Percentiles rank a stretch among this genome's conserved stretches.
These are phyloP conservation scores for Scaptomyza caliginosa DNA, from an alignment of 2,888 invertebrate species.

Conservation along the genomic window DNA sequence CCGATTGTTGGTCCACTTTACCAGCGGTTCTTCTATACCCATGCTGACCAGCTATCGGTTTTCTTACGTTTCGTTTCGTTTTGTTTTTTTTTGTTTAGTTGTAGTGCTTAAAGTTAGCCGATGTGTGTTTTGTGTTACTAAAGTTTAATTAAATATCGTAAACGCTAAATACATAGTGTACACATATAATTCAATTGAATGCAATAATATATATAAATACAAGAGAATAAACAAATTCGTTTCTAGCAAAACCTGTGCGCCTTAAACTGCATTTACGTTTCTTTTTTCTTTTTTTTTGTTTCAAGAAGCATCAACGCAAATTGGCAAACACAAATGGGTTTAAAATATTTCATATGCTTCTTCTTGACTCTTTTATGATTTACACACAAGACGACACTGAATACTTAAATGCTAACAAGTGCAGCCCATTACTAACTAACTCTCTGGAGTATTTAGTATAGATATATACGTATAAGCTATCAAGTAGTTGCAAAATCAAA, in stretches of 20 bases:
- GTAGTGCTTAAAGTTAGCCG: conserved; percentile 55
- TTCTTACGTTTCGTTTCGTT: no score
- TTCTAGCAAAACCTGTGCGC: conserved; percentile 82
- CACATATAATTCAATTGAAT: conserved; percentile 32
- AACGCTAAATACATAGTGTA: conserved; percentile 35
- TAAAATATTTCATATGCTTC: conserved; percentile 48
- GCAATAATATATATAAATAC: conserved; percentile 32
- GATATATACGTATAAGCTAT: conserved; percentile 7
- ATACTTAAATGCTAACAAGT: conserved; percentile 69
- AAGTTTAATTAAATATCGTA: conserved; percentile 24
- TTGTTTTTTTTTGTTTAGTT: conserved; percentile 14
- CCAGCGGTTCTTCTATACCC: conserved; percentile 74
- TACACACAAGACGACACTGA: conserved; percentile 32
- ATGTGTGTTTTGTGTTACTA: conserved; percentile 48
- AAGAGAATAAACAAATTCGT: conserved; percentile 80
- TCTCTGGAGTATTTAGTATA: conserved; percentile 7
- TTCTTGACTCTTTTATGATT: conserved; percentile 53
- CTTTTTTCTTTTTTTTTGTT: neutral
- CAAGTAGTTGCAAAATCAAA: conserved; percentile 21
- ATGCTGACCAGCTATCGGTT: conserved; percentile 71
- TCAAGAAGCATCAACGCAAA: conserved; percentile 20
- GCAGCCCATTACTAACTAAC: conserved; percentile 59
- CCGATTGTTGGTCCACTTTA: conserved; percentile 84
- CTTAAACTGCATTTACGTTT: conserved; percentile 13
- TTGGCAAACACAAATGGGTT: conserved; percentile 44